Evolutionary conservation across 2,113 vertebrate genomes (phyloP).

Genomic region (Halichoeres trimaculatus): DNA sequence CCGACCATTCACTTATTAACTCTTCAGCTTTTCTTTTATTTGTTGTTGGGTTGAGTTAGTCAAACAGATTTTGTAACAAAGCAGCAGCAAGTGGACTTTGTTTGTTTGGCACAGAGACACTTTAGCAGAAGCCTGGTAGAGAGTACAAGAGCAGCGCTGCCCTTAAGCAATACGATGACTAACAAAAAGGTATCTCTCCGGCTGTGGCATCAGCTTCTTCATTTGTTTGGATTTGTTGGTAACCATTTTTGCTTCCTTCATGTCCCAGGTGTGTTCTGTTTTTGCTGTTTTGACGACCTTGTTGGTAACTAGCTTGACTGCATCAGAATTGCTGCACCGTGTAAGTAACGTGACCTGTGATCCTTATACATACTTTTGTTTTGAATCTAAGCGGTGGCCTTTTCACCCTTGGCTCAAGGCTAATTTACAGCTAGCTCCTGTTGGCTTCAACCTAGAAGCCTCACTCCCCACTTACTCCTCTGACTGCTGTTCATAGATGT

Average conservation of each 20-base stretch:
- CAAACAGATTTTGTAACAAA: constrained; percentile 21
- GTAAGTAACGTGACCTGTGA: constrained; percentile 16
- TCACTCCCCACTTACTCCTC: too few species aligned
- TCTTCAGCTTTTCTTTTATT: background rate
- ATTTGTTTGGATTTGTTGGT: background rate
- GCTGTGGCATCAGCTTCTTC: background rate
- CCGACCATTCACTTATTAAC: background rate
- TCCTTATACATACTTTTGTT: background rate
- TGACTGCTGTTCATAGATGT: too few species aligned
- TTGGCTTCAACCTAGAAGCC: too few species aligned
- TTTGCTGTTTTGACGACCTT: background rate
- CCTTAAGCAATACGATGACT: constrained; percentile 12
- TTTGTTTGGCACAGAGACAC: constrained; percentile 2
- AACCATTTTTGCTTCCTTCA: background rate
- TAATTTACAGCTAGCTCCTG: too few species aligned
- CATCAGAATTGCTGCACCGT: background rate
- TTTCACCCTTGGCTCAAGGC: too few species aligned
- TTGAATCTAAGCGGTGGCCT: too few species aligned
- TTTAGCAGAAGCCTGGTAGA: background rate
- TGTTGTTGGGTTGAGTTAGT: constrained; percentile 6
- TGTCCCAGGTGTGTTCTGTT: constrained; percentile 2
- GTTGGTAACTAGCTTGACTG: background rate
- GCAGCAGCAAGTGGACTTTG: constrained; percentile 35
- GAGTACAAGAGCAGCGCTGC: background rate
- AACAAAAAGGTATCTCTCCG: constrained; percentile 11